phyloP scores from a whole-genome alignment of 2,113 vertebrate species.

The Clarias gariepinus region DNA sequence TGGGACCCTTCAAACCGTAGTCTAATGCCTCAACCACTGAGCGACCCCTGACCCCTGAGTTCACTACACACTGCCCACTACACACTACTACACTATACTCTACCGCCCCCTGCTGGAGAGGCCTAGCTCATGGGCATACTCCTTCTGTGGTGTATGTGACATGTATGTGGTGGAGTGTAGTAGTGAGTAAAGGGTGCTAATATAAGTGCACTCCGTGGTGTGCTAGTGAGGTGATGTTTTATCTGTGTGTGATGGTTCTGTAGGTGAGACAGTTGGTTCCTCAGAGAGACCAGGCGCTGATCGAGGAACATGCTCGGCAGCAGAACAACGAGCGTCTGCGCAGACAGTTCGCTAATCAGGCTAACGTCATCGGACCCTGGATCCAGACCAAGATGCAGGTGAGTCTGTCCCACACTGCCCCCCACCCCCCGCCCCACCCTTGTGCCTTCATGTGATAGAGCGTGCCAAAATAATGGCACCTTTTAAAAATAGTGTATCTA shows the following conservation, averaged over 20 bases:
- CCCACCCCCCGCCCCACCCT: too few relatives aligned
- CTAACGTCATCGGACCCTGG: constrained; percentile 97
- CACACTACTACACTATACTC: not conserved
- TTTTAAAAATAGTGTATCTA: not conserved
- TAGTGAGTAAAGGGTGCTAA: not conserved
- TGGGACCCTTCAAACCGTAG: too few relatives aligned
- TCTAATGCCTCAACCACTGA: too few relatives aligned
- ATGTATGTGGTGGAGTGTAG: too few relatives aligned
- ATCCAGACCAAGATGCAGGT: constrained; percentile 99
- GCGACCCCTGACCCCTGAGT: too few relatives aligned
- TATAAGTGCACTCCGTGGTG: not conserved
- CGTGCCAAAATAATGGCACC: not conserved
- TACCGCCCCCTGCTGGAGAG: not conserved
- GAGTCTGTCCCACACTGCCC: constrained; percentile 19
- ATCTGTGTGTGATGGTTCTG: not conserved
- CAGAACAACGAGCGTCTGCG: constrained; percentile 95
- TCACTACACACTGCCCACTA: too few relatives aligned
- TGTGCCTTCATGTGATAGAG: too few relatives aligned
- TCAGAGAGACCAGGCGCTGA: constrained; percentile 91
- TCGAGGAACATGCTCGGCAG: constrained; percentile 92
- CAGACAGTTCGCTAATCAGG: constrained; percentile 94
- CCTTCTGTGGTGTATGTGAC: too few relatives aligned
- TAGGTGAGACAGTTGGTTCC: constrained; percentile 95
- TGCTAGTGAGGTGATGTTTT: not conserved
- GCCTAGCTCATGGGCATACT: not conserved